Percentiles rank a stretch among this genome's conserved stretches.
phyloP scores from a whole-genome alignment of 2,797 vertebrate species.

The Sebastes alutus region DNA sequence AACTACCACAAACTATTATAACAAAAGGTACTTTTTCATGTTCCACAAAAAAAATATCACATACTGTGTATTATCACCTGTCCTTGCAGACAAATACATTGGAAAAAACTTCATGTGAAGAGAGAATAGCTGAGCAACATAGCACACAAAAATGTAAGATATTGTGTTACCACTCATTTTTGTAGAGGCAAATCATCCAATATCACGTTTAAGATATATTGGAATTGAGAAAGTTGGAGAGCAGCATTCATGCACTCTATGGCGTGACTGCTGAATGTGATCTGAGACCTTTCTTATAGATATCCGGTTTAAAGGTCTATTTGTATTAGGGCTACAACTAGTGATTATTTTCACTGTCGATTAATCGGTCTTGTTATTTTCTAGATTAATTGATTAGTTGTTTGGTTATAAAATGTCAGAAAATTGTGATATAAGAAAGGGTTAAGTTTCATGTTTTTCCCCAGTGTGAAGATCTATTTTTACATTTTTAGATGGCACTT shows the following conservation, averaged over 20 bases:
- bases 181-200: neutral
- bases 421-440: too few relatives aligned
- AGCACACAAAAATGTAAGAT: too few relatives aligned
- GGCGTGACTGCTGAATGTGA: neutral
- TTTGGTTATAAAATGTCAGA: too few relatives aligned
- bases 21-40: neutral
- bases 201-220: neutral
- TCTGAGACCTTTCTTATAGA: neutral
- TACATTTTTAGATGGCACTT: too few relatives aligned
- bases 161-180: neutral
- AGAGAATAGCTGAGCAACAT: too few relatives aligned
- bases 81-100: neutral
- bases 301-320: neutral
- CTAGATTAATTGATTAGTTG: accelerated
- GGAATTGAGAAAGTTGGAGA: neutral
- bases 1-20: neutral
- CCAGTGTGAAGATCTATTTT: too few relatives aligned
- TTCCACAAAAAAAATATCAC: neutral
- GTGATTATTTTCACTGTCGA: too few relatives aligned
- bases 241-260: too few relatives aligned
- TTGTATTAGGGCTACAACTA: neutral
- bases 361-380: too few relatives aligned
- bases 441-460: too few relatives aligned
- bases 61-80: neutral
- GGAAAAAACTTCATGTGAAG: too few relatives aligned